Percentiles rank a stretch among this genome's conserved stretches.
phyloP scores from a whole-genome alignment of 2,113 vertebrate species.

The Prolemur simus region DNA sequence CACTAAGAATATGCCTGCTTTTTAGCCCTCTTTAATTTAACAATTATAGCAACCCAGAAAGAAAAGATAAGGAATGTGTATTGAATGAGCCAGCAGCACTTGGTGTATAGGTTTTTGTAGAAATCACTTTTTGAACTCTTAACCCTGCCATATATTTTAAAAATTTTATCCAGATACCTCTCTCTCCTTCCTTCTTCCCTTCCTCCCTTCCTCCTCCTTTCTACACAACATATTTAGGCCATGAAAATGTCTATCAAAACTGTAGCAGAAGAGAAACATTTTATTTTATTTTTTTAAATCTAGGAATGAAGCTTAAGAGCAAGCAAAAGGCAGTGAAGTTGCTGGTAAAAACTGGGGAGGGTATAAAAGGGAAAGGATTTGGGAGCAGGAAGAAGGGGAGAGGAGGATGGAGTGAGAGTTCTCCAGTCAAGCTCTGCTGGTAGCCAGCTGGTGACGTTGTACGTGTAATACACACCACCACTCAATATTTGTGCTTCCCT shows the following conservation, averaged over 20 bases:
- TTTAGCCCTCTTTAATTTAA: background rate
- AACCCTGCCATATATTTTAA: background rate
- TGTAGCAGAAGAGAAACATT: background rate
- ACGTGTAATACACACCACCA: background rate
- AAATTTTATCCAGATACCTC: background rate
- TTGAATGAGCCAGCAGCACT: background rate
- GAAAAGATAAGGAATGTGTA: background rate
- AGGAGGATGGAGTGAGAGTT: background rate
- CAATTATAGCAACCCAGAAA: background rate
- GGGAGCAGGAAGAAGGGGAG: background rate
- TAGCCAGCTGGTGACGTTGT: background rate
- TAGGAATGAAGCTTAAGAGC: background rate
- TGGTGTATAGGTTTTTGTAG: background rate
- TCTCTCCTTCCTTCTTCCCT: background rate
- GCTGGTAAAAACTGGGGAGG: background rate
- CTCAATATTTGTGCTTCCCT: background rate
- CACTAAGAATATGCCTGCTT: background rate
- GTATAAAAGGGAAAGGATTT: background rate
- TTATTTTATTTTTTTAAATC: background rate
- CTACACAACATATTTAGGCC: background rate
- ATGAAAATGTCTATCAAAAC: background rate
- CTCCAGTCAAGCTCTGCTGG: background rate
- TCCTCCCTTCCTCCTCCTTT: background rate
- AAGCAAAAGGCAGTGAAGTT: background rate
- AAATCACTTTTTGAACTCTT: background rate